Conservation (phyloP, 2,113 vertebrate genomes). For the Eubucco bourcierii region DNA sequence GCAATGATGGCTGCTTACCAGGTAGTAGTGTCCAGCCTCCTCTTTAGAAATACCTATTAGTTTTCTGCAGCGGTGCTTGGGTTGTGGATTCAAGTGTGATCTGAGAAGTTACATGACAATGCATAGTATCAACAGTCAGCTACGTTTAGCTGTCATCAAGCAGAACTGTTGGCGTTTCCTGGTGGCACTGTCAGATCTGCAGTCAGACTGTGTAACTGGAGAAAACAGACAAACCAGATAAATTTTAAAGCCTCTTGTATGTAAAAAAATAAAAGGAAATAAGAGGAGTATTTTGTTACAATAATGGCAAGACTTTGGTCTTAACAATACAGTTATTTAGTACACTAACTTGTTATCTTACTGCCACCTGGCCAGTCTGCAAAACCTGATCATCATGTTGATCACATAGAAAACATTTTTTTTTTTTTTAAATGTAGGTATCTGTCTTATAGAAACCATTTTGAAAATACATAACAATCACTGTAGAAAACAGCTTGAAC, state of each 20-base stretch:
- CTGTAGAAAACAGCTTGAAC: neutral
- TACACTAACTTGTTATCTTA: neutral
- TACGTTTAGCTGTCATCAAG: neutral
- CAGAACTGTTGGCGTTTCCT: neutral
- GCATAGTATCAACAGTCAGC: neutral
- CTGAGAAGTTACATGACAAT: neutral
- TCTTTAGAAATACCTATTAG: neutral
- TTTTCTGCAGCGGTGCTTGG: neutral
- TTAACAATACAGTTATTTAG: neutral
- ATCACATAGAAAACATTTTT: neutral
- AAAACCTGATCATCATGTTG: neutral
- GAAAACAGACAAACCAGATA: neutral
- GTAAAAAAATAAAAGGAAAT: neutral
- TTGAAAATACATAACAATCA: neutral
- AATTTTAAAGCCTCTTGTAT: neutral
- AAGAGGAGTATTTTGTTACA: neutral
- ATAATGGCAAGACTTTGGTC: neutral
- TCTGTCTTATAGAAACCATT: neutral
- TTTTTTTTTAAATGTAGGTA: neutral
- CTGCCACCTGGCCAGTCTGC: neutral
- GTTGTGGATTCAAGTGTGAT: neutral
- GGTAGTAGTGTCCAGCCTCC: neutral
- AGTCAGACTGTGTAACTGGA: neutral
- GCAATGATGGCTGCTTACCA: accelerated
- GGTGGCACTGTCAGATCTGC: neutral